A percentile compares a stretch with the other conserved stretches of the same genome.
Conservation (phyloP, 2,797 vertebrate species). For the Aulostomus chinensis region DNA sequence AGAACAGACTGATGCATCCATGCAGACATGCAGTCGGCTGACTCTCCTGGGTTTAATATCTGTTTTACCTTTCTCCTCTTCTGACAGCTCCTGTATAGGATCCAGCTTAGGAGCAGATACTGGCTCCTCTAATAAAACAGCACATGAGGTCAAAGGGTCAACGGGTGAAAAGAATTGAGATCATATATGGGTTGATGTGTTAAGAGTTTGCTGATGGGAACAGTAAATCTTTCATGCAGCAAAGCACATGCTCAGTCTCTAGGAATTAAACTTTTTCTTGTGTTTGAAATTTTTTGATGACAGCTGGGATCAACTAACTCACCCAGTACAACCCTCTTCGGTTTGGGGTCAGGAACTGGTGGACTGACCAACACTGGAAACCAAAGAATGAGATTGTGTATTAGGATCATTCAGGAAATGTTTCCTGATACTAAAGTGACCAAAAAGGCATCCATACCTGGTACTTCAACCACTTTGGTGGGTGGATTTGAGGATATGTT, state of each 20-base stretch:
- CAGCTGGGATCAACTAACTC: conserved; percentile 29
- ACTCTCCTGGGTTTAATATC: conserved; percentile 17
- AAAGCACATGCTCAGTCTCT: conserved; percentile 35
- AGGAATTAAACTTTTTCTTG: not conserved
- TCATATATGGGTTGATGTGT: conserved; percentile 18
- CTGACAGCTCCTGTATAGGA: conserved; percentile 83
- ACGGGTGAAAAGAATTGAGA: conserved; percentile 17
- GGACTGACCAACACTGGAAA: conserved; percentile 54
- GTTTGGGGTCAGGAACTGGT: conserved; percentile 61
- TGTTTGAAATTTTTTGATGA: not conserved
- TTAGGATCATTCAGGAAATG: not conserved
- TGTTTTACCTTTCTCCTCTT: conserved; percentile 83
- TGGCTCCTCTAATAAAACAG: conserved; percentile 75
- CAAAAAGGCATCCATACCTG: conserved; percentile 55
- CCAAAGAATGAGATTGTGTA: not conserved
- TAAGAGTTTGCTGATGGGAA: not conserved
- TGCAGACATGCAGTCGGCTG: conserved; percentile 68
- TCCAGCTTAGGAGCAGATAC: conserved; percentile 77
- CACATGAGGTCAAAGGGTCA: conserved; percentile 49
- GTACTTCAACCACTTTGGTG: conserved; percentile 59
- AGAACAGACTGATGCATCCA: conserved; percentile 54
- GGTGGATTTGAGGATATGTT: conserved; percentile 55
- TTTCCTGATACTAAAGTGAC: not conserved
- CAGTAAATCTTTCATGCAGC: conserved; percentile 11
- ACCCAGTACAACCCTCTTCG: conserved; percentile 69